phyloP scores from a whole-genome alignment of 2,888 invertebrate species.

The Drosophila kanekoi region DNA sequence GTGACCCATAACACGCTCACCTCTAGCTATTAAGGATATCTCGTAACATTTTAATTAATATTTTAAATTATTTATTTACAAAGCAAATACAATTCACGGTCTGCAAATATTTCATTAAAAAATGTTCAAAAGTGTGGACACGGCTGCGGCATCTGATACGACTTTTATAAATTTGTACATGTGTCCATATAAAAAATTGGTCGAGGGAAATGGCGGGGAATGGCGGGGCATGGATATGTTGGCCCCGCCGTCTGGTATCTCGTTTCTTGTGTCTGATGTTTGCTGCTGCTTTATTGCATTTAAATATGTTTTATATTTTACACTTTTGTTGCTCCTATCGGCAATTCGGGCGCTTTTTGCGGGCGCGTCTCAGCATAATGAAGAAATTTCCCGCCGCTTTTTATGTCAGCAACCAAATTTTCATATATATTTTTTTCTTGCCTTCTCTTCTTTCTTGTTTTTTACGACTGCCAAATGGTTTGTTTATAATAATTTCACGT shows the following conservation, averaged over 20 bases:
- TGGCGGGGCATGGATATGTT: background rate
- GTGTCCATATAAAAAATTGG: slow-evolving; percentile 2
- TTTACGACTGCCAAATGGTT: slow-evolving; percentile 76
- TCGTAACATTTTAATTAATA: too few species aligned
- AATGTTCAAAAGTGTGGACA: too few species aligned
- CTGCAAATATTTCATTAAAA: background rate
- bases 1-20: too few species aligned
- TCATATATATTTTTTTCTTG: background rate
- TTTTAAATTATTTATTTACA: too few species aligned
- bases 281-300: slow-evolving; percentile 70
- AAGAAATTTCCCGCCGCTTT: slow-evolving; percentile 69
- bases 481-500: slow-evolving; percentile 80
- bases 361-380: slow-evolving; percentile 64
- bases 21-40: too few species aligned
- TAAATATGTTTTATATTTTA: slow-evolving; percentile 72
- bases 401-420: slow-evolving; percentile 48
- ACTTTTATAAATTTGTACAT: slow-evolving; percentile 1
- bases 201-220: background rate
- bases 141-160: slow-evolving; percentile 1
- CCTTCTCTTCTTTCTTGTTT: slow-evolving; percentile 13
- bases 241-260: background rate
- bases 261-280: slow-evolving; percentile 4
- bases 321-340: slow-evolving; percentile 52
- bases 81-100: background rate
- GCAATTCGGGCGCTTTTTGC: slow-evolving; percentile 43